Evolutionary conservation across 2,888 invertebrate genomes (phyloP).

Genomic region (Tuta absoluta): DNA sequence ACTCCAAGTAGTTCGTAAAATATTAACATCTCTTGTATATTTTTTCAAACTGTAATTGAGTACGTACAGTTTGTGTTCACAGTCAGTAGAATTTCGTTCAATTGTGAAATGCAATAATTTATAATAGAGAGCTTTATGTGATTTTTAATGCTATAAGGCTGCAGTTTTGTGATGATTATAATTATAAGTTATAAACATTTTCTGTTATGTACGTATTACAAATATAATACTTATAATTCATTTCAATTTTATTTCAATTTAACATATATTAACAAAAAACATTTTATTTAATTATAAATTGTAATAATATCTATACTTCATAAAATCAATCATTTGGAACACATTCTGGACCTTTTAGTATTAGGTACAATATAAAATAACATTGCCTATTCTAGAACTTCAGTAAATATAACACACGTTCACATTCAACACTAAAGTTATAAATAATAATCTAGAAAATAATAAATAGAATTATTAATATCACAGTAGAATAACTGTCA

Average conservation of each 20-base stretch:
- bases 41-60: slow-evolving; percentile 52
- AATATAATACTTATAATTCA: slow-evolving; percentile 40
- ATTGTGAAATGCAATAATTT: slow-evolving; percentile 57
- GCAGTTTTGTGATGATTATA: slow-evolving; percentile 56
- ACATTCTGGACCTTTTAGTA: slow-evolving; percentile 69
- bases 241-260: slow-evolving; percentile 46
- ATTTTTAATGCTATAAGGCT: slow-evolving; percentile 46
- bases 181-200: slow-evolving; percentile 37
- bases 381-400: slow-evolving; percentile 65
- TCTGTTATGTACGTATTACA: slow-evolving; percentile 37
- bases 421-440: slow-evolving; percentile 65
- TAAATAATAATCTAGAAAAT: slow-evolving; percentile 75
- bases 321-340: slow-evolving; percentile 73
- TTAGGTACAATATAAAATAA: slow-evolving; percentile 65
- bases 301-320: slow-evolving; percentile 59
- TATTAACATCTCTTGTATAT: slow-evolving; percentile 58
- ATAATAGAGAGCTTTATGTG: slow-evolving; percentile 63
- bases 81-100: slow-evolving; percentile 49
- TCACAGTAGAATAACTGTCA: slow-evolving; percentile 79
- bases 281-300: slow-evolving; percentile 53
- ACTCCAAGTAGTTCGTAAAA: slow-evolving; percentile 65
- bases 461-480: slow-evolving; percentile 79
- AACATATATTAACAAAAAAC: slow-evolving; percentile 59
- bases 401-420: slow-evolving; percentile 66
- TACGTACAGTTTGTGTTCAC: slow-evolving; percentile 51